Evolutionary conservation across 2,113 vertebrate species (phyloP).

Genomic region (Arenaria interpres): DNA sequence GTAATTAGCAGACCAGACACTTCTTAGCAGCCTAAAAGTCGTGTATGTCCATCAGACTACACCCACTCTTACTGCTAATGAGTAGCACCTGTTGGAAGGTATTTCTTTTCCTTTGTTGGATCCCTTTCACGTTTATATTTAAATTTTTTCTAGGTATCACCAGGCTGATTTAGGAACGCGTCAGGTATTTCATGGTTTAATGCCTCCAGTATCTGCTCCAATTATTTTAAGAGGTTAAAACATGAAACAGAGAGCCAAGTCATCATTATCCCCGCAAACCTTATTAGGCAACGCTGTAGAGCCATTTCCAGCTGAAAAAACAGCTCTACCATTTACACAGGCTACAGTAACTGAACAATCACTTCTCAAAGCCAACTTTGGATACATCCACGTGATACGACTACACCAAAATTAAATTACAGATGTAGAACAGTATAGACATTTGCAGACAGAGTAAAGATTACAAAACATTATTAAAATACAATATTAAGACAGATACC

Average conservation of each 20-base stretch:
- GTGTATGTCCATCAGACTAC: neutral
- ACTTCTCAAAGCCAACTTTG: neutral
- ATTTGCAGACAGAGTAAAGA: neutral
- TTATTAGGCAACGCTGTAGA: neutral
- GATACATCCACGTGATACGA: neutral
- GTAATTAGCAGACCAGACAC: neutral
- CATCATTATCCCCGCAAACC: neutral
- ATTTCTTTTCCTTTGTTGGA: neutral
- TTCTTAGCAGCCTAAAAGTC: neutral
- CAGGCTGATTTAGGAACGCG: neutral
- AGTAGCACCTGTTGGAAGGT: neutral
- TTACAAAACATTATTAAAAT: neutral
- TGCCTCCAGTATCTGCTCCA: neutral
- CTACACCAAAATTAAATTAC: neutral
- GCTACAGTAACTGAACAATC: neutral
- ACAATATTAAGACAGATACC: neutral
- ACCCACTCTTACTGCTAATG: neutral
- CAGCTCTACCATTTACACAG: neutral
- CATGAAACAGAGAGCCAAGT: neutral
- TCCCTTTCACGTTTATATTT: neutral
- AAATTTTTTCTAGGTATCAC: neutral
- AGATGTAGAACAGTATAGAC: neutral
- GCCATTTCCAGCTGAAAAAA: slow-evolving; percentile 17
- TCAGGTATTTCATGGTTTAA: neutral
- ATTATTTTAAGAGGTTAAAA: slow-evolving; percentile 19